Conservation (phyloP, 2,888 invertebrate genomes). For the Euplagia quadripunctaria region DNA sequence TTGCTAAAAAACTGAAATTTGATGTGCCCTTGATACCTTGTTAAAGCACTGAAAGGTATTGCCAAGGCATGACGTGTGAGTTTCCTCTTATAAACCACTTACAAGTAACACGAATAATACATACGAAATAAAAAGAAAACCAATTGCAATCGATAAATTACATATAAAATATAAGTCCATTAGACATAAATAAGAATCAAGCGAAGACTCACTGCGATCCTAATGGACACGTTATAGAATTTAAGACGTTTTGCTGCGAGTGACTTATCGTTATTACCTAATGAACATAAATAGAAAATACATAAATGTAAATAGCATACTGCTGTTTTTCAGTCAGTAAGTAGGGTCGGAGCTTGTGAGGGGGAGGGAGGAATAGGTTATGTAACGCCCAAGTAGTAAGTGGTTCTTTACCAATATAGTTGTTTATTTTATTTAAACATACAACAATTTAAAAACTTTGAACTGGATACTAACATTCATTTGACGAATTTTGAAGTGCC, state of each 20-base stretch:
- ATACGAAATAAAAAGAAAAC: not conserved
- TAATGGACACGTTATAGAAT: not conserved
- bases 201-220: not conserved
- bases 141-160: not conserved
- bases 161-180: not conserved
- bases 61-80: too few species aligned
- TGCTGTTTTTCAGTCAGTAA: not conserved
- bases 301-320: not conserved
- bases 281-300: not conserved
- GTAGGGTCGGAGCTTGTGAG: not conserved
- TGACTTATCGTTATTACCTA: not conserved
- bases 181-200: not conserved
- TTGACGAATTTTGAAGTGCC: not conserved
- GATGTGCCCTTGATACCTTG: too few species aligned
- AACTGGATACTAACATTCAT: too few species aligned
- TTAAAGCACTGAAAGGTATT: too few species aligned
- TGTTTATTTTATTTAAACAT: not conserved
- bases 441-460: too few species aligned
- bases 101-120: too few species aligned
- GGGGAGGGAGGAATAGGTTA: not conserved
- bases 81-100: too few species aligned
- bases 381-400: not conserved
- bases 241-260: not conserved
- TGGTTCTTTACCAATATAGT: not conserved
- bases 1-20: too few species aligned